These are phyloP conservation scores for Ctena decussata DNA, from an alignment of 2,888 invertebrate species.

Conservation along the genomic window DNA sequence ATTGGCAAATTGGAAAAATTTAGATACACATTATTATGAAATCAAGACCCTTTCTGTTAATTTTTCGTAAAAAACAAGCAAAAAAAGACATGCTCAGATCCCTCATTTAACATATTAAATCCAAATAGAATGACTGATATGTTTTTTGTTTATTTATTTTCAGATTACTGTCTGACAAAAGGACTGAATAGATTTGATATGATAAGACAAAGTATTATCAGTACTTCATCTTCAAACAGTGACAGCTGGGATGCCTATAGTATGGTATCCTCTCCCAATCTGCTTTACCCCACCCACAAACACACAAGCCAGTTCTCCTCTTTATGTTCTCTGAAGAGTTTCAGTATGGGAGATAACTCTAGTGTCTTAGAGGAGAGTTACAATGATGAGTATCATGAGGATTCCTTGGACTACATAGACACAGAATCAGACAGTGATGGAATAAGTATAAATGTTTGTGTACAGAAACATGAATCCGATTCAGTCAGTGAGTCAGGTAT, in stretches of 20 bases:
- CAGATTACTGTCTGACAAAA: conserved; percentile 56
- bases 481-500: neutral
- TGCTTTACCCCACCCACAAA: conserved; percentile 24
- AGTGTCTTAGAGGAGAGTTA: conserved; percentile 51
- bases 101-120: no score
- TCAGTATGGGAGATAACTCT: conserved; percentile 56
- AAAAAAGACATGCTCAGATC: no score
- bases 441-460: conserved; percentile 5
- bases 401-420: conserved; percentile 60
- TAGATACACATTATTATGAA: no score
- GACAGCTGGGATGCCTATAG: conserved; percentile 81
- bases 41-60: no score
- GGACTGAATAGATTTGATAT: conserved; percentile 69
- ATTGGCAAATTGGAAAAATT: no score
- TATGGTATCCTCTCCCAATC: conserved; percentile 70
- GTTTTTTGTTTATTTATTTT: no score
- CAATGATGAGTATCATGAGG: conserved; percentile 22
- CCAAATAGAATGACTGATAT: no score
- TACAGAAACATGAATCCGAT: neutral
- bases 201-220: conserved; percentile 70
- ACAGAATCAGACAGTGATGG: conserved; percentile 64
- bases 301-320: conserved; percentile 45
- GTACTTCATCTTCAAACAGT: conserved; percentile 66
- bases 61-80: no score
- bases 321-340: conserved; percentile 57